Percentiles rank a stretch among this genome's conserved stretches.
These are phyloP conservation scores for Pedicia rivosa DNA, from an alignment of 2,888 invertebrate genomes.

Conservation along the genomic window DNA sequence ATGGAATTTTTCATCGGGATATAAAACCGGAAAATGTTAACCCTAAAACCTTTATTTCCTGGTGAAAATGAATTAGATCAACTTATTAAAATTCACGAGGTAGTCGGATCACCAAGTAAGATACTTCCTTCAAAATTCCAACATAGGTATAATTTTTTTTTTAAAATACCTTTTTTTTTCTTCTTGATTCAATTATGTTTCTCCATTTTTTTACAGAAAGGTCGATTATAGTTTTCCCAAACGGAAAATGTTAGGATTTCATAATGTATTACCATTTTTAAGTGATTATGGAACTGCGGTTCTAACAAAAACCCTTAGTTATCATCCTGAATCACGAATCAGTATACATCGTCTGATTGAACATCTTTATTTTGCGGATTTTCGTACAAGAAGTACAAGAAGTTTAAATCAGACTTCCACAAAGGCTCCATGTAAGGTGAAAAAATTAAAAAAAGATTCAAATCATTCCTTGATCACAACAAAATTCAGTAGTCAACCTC, in stretches of 20 bases:
- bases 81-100: constrained; percentile 46
- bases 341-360: constrained; percentile 38
- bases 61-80: constrained; percentile 56
- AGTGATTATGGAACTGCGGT: constrained; percentile 36
- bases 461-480: too few relatives aligned
- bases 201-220: too few relatives aligned
- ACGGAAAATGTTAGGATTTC: constrained; percentile 20
- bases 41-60: constrained; percentile 50
- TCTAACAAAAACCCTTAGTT: constrained; percentile 39
- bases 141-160: too few relatives aligned
- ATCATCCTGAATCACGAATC: constrained; percentile 43
- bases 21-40: constrained; percentile 54
- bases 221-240: constrained; percentile 12
- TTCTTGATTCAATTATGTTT: too few relatives aligned
- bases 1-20: constrained; percentile 48
- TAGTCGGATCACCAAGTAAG: constrained; percentile 41
- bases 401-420: too few relatives aligned
- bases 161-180: too few relatives aligned
- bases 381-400: constrained; percentile 11
- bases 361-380: constrained; percentile 40
- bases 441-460: too few relatives aligned
- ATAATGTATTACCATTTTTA: constrained; percentile 30
- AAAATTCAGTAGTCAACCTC: too few relatives aligned
- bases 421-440: too few relatives aligned
- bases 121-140: constrained; percentile 34